Base-by-base conservation (phyloP, 2,888 invertebrate genomes). In the Spisula solida region DNA sequence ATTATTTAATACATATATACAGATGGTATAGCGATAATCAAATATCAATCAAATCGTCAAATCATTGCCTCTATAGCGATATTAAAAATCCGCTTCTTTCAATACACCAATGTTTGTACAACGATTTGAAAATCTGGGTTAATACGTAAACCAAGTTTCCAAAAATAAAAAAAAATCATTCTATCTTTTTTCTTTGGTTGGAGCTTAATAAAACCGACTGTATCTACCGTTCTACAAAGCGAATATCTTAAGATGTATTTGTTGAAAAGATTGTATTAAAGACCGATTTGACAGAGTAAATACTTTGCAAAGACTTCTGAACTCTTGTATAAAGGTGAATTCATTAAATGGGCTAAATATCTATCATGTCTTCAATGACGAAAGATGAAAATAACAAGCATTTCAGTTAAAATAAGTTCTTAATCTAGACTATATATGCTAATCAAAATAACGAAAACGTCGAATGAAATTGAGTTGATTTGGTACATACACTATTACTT, bases 91-190 rank as follows among this genome's bases (percentile, higher is more conserved):
- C 25, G n/a, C 60, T 66, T 66, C 25, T 25, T n/a, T n/a, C n/a
- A 60, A n/a, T 66, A 5, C 25, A 25, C 25, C 60, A 25, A 66
- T 66, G 25, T 66, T 66, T 66, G 25, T n/a, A n/a, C 12, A 66
- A 25, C 60, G 60, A 66, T 66, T 66, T 66, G 60, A 66, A 66
- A 66, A 66, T n/a, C 60, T 66, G 25, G 60, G 60, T 66, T n/a
- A 66, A n/a, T 66, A 66, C 60, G 25, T 66, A 66, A 66, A 66
- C 10, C 25, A 25, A 25, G 25, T 25, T 25, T 66, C 4, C n/a
- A 25, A 25, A 66, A 66, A 25, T 56, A 66, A 10, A 25, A 66
- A 10, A 51, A 51, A 51, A 51, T 66, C 25, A 8, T 66, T 25
- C 60, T 66, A 66, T 66, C n/a, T 66, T n/a, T 25, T 66, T 66